These are phyloP conservation scores for Drosophila pruinosa DNA, from an alignment of 1,140 invertebrate genomes.

Conservation along the genomic window DNA sequence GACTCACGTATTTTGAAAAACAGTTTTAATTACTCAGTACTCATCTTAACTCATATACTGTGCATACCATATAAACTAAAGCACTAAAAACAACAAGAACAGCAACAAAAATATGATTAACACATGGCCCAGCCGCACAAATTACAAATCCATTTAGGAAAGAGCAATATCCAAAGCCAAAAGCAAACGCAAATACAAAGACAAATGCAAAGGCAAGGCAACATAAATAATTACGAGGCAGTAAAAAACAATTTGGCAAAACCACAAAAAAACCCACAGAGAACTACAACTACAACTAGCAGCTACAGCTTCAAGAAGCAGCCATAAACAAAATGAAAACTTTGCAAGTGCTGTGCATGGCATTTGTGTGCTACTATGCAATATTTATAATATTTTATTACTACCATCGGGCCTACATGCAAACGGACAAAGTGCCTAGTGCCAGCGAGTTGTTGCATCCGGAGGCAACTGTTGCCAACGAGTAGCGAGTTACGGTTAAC, in stretches of 20 bases:
- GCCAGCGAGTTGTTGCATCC: not conserved
- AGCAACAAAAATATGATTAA: conserved; percentile 25
- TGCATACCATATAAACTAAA: not conserved
- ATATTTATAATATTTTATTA: conserved; percentile 71
- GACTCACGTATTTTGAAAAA: conserved; percentile 20
- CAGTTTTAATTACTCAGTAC: conserved; percentile 1
- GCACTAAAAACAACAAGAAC: not conserved
- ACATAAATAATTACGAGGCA: conserved; percentile 35
- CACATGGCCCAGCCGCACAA: conserved; percentile 59
- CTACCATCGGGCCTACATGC: conserved; percentile 65
- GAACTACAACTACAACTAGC: conserved; percentile 14
- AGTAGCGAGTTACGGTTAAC: not conserved
- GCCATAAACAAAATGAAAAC: conserved; percentile 51
- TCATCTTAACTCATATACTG: conserved; percentile 4
- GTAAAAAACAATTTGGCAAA: conserved; percentile 48
- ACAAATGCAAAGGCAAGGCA: conserved; percentile 7
- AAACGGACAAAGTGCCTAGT: conserved; percentile 18
- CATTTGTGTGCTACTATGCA: conserved; percentile 69
- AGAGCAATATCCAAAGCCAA: not conserved
- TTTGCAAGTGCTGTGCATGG: conserved; percentile 56
- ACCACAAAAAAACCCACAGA: conserved; percentile 22
- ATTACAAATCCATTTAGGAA: conserved; percentile 39
- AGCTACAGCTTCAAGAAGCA: conserved; percentile 7
- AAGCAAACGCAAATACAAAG: not conserved
- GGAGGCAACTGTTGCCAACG: not conserved